Base-by-base conservation (phyloP, 2,113 vertebrate genomes). In the Nycticebus coucang region DNA sequence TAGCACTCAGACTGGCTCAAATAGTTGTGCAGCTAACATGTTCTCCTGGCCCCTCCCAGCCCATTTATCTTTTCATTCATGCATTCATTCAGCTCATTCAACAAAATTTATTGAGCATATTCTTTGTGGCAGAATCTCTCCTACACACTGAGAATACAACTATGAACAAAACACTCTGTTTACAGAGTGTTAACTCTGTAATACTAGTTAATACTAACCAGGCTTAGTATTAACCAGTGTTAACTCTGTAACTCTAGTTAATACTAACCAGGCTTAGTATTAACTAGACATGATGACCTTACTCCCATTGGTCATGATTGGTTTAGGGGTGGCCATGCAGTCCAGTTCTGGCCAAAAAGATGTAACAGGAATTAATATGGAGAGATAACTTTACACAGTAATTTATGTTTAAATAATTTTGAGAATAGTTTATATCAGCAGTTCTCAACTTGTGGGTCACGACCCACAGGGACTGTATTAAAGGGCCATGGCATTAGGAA, bases 371-470 rank as follows among this genome's bases (percentile, higher is more conserved):
- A 13, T 21, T 71, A 71, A 41, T 19, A 55, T 15, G 69, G 86
- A 82, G 57, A 62, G 37, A 75, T n/a, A 10, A 22, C 69, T 84
- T 53, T 12, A 91, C 55, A 53, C 13, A 86, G 26, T 26, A 93
- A 57, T 69, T 91, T 71, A 64, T 50, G 35, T 81, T 78, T 62
- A 60, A 74, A 72, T 84, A 93, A 95, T 88, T 91, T 35, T 87
- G 87, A 87, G 77, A 89, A 5, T 41, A 57, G 17, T 64, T 64
- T 12, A 45, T 45, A 45, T 45, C 45, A 45, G 45, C 45, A 8
- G 45, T 45, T 45, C 45, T 45, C 45, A 45, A 45, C 45, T 45
- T 45, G 45, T 4, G 45, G 45, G 45, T 45, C 8, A 8, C 8
- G 45, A 45, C 45, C 45, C 45, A 45, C 45, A 45, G 45, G 5